These are phyloP conservation scores for Nesogale talazaci DNA, from an alignment of 2,113 vertebrate genomes.

Conservation along the genomic window DNA sequence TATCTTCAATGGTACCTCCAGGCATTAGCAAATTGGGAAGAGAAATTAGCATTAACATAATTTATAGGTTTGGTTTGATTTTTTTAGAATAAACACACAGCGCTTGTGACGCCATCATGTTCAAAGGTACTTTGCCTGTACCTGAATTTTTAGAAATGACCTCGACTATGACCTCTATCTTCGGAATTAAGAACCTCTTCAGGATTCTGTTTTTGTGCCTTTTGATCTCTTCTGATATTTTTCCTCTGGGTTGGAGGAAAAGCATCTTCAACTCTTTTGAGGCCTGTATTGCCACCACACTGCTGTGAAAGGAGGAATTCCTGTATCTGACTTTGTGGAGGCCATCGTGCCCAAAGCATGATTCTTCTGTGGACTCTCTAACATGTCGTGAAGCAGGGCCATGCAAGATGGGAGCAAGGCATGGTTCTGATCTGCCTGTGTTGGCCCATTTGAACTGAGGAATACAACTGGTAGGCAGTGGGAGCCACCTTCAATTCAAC, in stretches of 20 bases:
- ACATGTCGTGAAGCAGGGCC: conserved; percentile 37
- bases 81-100: conserved; percentile 60
- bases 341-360: conserved; percentile 34
- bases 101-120: background rate
- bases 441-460: conserved; percentile 44
- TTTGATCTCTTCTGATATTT: conserved; percentile 2
- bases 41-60: conserved; percentile 63
- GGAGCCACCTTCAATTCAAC: background rate
- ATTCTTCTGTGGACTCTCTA: background rate
- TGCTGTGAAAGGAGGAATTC: background rate
- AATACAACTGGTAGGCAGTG: conserved; percentile 14
- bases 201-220: background rate
- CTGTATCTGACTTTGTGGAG: conserved; percentile 3
- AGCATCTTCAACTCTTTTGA: background rate
- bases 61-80: background rate
- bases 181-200: conserved; percentile 17
- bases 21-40: conserved; percentile 68
- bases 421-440: background rate
- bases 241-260: conserved; percentile 50
- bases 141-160: too few species aligned
- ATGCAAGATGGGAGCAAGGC: background rate
- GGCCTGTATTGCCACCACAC: background rate
- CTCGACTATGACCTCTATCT: conserved; percentile 45
- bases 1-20: background rate
- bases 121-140: conserved; percentile 18